phyloP scores from a whole-genome alignment of 2,888 invertebrate species.

The Leucoma salicis region DNA sequence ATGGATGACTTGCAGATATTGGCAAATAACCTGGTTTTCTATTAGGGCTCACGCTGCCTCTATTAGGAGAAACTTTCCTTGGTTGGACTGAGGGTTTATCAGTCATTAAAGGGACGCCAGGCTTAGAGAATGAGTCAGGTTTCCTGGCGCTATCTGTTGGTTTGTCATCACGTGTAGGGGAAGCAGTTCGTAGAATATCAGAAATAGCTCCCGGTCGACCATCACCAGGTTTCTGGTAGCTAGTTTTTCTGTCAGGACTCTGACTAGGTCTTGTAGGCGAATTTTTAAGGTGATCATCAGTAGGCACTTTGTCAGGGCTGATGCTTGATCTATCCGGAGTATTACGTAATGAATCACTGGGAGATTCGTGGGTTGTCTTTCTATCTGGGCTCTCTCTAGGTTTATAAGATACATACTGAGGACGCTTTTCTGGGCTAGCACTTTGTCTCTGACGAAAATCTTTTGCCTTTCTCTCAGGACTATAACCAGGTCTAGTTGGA shows the following conservation, averaged over 20 bases:
- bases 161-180: constrained; percentile 19
- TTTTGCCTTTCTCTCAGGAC: constrained; percentile 54
- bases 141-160: constrained; percentile 12
- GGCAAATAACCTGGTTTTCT: constrained; percentile 58
- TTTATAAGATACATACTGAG: constrained; percentile 31
- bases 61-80: constrained; percentile 14
- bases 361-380: constrained; percentile 25
- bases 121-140: constrained; percentile 9
- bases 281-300: constrained; percentile 5
- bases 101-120: constrained; percentile 5
- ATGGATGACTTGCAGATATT: constrained; percentile 41
- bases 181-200: constrained; percentile 9
- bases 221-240: constrained; percentile 17
- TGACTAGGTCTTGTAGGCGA: constrained; percentile 26
- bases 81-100: constrained; percentile 13
- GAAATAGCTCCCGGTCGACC: constrained; percentile 4
- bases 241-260: constrained; percentile 43
- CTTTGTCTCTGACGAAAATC: constrained; percentile 47
- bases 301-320: constrained; percentile 23
- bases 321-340: constrained; percentile 39
- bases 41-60: constrained; percentile 37
- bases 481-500: constrained; percentile 47
- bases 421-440: constrained; percentile 57
- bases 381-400: constrained; percentile 47
- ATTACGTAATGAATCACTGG: constrained; percentile 21